Conservation (phyloP, 2,888 invertebrate genomes). For the Deilephila porcellus region DNA sequence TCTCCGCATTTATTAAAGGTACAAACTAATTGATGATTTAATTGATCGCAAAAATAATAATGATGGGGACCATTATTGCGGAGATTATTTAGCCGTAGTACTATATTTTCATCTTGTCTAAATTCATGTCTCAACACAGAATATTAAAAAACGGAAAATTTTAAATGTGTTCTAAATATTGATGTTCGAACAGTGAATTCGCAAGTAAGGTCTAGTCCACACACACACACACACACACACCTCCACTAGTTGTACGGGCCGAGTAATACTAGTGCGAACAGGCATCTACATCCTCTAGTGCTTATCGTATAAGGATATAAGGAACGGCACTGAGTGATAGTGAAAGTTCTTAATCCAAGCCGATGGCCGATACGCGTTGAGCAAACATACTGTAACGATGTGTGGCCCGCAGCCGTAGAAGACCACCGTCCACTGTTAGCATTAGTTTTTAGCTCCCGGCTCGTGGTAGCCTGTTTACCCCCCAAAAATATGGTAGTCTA, state of each 20-base stretch:
- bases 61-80: no score
- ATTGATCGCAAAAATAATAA: no score
- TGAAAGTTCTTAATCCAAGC: constrained; percentile 38
- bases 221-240: no score
- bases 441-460: constrained; percentile 65
- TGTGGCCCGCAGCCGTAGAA: constrained; percentile 38
- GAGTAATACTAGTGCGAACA: not conserved
- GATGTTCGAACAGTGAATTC: not conserved
- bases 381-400: constrained; percentile 31
- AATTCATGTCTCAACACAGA: no score
- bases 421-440: constrained; percentile 56
- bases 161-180: no score
- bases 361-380: constrained; percentile 34
- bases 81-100: no score
- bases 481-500: constrained; percentile 79
- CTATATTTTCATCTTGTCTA: no score
- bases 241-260: not conserved
- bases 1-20: not conserved
- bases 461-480: constrained; percentile 59
- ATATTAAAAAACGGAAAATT: no score
- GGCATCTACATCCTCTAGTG: not conserved
- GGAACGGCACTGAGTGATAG: constrained; percentile 5
- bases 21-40: not conserved
- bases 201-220: not conserved
- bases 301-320: not conserved